Evolutionary conservation across 2,797 vertebrate species (phyloP).

Genomic region (Oreochromis grahami): DNA sequence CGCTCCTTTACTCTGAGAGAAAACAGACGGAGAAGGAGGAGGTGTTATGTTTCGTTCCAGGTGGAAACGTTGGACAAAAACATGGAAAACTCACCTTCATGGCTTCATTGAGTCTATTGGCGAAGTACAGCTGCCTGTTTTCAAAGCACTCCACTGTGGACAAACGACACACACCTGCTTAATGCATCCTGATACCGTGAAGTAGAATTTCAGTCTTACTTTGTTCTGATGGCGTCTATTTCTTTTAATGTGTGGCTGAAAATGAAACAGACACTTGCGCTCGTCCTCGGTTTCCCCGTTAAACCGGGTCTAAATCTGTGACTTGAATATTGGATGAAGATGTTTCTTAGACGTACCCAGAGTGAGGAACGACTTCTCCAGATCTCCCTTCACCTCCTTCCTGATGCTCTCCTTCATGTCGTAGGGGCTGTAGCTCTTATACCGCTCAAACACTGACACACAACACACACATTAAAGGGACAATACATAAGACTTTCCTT

Average conservation of each 20-base stretch:
- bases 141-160: conserved; percentile 90
- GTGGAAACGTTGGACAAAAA: no score
- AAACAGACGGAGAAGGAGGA: not conserved
- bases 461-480: not conserved
- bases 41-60: not conserved
- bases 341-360: conserved; percentile 75
- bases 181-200: not conserved
- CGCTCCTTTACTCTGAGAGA: conserved; percentile 85
- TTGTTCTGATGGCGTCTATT: not conserved
- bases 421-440: conserved; percentile 94
- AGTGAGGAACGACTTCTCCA: conserved; percentile 92
- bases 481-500: fast-evolving
- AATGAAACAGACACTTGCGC: not conserved
- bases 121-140: conserved; percentile 93
- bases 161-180: not conserved
- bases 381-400: conserved; percentile 93
- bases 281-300: not conserved
- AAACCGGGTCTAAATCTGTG: not conserved
- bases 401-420: conserved; percentile 96
- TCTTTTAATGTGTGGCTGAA: not conserved
- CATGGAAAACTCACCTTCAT: conserved; percentile 81
- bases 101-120: conserved; percentile 87
- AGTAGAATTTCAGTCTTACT: not conserved
- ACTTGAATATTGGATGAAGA: not conserved
- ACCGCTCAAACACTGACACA: conserved; percentile 86